phyloP scores from a whole-genome alignment of 2,113 vertebrate species.

The Helogale parvula region DNA sequence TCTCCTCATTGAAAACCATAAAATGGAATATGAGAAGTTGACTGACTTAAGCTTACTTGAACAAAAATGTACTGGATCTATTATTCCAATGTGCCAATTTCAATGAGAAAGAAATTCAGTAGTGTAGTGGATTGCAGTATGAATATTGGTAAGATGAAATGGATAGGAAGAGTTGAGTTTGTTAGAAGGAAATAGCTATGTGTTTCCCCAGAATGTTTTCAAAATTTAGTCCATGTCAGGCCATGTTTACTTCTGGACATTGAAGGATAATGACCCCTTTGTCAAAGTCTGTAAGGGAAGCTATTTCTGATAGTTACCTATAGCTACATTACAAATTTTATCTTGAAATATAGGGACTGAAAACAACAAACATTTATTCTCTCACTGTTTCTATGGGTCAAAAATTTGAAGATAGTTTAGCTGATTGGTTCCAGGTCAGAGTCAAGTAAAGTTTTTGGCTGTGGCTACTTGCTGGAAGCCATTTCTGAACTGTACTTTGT shows the following conservation, averaged over 20 bases:
- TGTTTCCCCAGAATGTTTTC: neutral
- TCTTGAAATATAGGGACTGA: neutral
- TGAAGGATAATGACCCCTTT: neutral
- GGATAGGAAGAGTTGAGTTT: neutral
- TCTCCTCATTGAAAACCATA: neutral
- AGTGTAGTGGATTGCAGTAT: neutral
- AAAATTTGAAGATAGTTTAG: neutral
- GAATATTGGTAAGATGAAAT: neutral
- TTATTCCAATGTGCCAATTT: neutral
- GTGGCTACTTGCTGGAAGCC: too few relatives aligned
- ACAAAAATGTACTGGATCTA: neutral
- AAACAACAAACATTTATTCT: neutral
- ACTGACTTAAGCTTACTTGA: neutral
- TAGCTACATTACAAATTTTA: neutral
- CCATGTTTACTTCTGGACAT: neutral
- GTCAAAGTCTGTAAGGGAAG: neutral
- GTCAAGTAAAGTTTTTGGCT: neutral
- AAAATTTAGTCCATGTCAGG: neutral
- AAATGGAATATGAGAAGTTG: neutral
- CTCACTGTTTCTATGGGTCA: neutral
- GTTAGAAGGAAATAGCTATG: neutral
- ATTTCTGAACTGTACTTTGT: too few relatives aligned
- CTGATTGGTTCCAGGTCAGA: neutral
- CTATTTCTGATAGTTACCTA: neutral
- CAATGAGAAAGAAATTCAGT: neutral